phyloP scores from a whole-genome alignment of 2,113 vertebrate genomes.

The Mus pahari region DNA sequence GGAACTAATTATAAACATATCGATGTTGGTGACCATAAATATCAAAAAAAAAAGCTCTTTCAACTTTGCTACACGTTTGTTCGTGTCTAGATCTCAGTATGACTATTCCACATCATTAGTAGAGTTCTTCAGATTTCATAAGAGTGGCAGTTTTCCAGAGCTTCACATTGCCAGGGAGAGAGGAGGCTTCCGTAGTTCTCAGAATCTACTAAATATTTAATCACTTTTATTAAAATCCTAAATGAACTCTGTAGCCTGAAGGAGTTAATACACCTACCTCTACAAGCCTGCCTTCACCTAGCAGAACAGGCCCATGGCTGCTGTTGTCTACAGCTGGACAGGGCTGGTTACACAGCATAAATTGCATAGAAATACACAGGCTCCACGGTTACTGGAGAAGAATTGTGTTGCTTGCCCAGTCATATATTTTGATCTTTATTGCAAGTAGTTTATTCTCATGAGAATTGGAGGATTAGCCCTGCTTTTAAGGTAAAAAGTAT shows the following conservation, averaged over 20 bases:
- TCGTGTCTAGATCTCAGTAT: conserved; percentile 19
- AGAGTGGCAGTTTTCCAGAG: conserved; percentile 60
- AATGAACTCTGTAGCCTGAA: conserved; percentile 69
- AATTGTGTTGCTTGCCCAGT: conserved; percentile 79
- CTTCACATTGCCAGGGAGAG: conserved; percentile 39
- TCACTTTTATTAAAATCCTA: conserved; percentile 71
- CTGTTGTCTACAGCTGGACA: conserved; percentile 82
- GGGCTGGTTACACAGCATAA: conserved; percentile 81
- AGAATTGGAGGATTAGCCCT: conserved; percentile 67
- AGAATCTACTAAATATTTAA: conserved; percentile 71
- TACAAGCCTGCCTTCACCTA: conserved; percentile 65
- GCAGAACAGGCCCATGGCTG: conserved; percentile 57
- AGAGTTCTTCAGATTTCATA: conserved; percentile 52
- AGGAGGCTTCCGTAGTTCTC: conserved; percentile 53
- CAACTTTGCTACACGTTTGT: conserved; percentile 36
- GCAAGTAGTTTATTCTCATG: conserved; percentile 76
- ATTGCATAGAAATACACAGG: conserved; percentile 79
- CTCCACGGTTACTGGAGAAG: conserved; percentile 76
- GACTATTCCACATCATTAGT: neutral
- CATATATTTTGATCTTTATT: conserved; percentile 77
- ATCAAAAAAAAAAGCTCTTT: conserved; percentile 50
- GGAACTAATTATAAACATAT: neutral
- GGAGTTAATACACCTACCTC: conserved; percentile 73
- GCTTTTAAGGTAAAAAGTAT: conserved; percentile 72
- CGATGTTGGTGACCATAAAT: neutral